Evolutionary conservation across 2,797 vertebrate genomes (phyloP), one percentile per base, ranked within the genome.

Genomic region (Muraenolepis orangiensis): DNA sequence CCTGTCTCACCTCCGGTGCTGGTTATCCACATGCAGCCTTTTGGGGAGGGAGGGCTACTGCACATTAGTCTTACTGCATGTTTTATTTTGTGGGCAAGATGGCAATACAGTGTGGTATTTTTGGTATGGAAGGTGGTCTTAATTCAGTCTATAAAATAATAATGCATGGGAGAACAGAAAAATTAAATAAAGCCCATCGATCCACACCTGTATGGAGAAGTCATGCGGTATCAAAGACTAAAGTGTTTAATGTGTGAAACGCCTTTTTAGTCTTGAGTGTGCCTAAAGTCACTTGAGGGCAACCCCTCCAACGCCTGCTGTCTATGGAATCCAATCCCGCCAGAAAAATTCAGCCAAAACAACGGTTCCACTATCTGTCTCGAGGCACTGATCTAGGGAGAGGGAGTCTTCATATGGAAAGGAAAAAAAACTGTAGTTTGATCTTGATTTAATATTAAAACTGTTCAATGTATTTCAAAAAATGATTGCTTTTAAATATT

Each of bases 401-500:
- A 72, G 70, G 74, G 74, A 64, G 74, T 74, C 79, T 82, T 80
- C 64, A 61, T 68, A 75, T 82, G 83, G 71, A 73, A 64, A 26
- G 57, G 84, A 67, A 23, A 28, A 31, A n/a, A 80, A 69, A 78
- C 85, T 69, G n/a, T n/a, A 77, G 75, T 75, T 2, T 82, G 66
- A 80, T 84, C 71, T 69, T 79, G 76, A 75, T 86, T 80, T 67
- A 76, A 67, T 67, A 28, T 69, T 28, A 83, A 87, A 86, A 83
- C 51, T 71, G 66, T 30, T 69, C 6, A 12, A 40, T 70, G 26
- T 70, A 34, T 38, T 84, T 87, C 77, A 73, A 80, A 10, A 71
- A 71, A 29, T 18, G 69, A 74, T 80, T 81, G 73, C 78, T 87
- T 83, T 87, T 85, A 85, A 81, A 81, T 81, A 36, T 86, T 81